A percentile compares a stretch with the other conserved stretches of the same genome.
phyloP scores from a whole-genome alignment of 2,888 invertebrate genomes.

The Spilarctia lutea region DNA sequence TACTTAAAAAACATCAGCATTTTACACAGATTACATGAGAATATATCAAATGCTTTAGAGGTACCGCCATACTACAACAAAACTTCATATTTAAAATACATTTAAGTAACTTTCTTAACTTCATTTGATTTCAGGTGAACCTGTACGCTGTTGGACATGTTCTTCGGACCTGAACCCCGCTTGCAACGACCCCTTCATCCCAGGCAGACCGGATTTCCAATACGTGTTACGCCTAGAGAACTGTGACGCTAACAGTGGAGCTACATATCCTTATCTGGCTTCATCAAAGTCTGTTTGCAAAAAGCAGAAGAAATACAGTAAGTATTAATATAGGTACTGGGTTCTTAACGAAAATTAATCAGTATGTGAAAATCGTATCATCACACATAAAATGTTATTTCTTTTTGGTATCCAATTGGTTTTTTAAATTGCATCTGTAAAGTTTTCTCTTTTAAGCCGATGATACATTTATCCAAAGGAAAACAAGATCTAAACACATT shows the following conservation, averaged over 20 bases:
- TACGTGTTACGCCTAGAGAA: constrained; percentile 80
- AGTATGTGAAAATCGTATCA: neutral
- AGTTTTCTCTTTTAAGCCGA: neutral
- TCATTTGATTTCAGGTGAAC: constrained; percentile 84
- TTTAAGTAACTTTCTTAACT: neutral
- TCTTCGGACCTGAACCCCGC: constrained; percentile 90
- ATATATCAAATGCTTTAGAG: no score
- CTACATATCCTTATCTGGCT: constrained; percentile 79
- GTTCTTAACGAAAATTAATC: neutral
- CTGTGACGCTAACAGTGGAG: constrained; percentile 81
- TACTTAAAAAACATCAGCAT: no score
- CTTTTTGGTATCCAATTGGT: neutral
- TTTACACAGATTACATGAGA: no score
- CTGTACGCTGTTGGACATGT: constrained; percentile 92
- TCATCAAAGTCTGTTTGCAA: constrained; percentile 89
- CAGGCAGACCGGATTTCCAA: constrained; percentile 79
- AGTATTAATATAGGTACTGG: constrained; percentile 56
- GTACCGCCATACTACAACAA: neutral
- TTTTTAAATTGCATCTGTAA: neutral
- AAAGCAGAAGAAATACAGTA: constrained; percentile 91
- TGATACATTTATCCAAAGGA: neutral
- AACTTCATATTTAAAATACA: neutral
- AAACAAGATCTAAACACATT: neutral
- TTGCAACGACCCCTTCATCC: constrained; percentile 91
- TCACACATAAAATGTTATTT: neutral